Conservation (phyloP, 2,797 vertebrate genomes). For the Liparis tanakae region DNA sequence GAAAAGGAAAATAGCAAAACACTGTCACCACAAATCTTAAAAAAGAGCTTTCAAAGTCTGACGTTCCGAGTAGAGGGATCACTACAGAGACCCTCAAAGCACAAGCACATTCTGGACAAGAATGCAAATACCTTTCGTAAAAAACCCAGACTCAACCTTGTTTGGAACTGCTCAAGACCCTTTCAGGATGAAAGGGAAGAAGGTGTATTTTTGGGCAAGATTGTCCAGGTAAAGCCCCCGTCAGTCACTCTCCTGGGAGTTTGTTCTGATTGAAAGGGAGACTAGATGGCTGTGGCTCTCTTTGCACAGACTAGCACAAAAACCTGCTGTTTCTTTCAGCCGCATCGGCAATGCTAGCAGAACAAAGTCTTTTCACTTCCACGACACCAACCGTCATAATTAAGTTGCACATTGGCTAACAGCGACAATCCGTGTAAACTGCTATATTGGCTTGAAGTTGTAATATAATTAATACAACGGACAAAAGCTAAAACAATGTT, state of each 20-base stretch:
- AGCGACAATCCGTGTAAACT: slow-evolving; percentile 22
- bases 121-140: slow-evolving; percentile 65
- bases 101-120: slow-evolving; percentile 43
- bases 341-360: slow-evolving; percentile 36
- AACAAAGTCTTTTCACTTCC: slow-evolving; percentile 50
- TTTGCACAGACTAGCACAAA: slow-evolving; percentile 46
- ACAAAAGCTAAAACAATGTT: slow-evolving; percentile 1
- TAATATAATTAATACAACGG: slow-evolving; percentile 9
- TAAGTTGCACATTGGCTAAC: slow-evolving; percentile 49
- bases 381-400: slow-evolving; percentile 54
- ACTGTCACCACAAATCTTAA: slow-evolving; percentile 54
- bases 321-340: slow-evolving; percentile 56
- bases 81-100: slow-evolving; percentile 47
- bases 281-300: slow-evolving; percentile 47
- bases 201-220: slow-evolving; percentile 60
- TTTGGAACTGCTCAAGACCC: slow-evolving; percentile 63
- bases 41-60: slow-evolving; percentile 57
- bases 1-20: slow-evolving; percentile 42
- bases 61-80: slow-evolving; percentile 59
- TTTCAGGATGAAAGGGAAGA: slow-evolving; percentile 57
- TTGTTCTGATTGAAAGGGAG: slow-evolving; percentile 42
- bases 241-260: slow-evolving; percentile 66
- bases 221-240: slow-evolving; percentile 63
- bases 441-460: slow-evolving; percentile 4
- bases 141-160: slow-evolving; percentile 52